Conservation (phyloP, 2,888 invertebrate genomes). For the Mythimna loreyi region DNA sequence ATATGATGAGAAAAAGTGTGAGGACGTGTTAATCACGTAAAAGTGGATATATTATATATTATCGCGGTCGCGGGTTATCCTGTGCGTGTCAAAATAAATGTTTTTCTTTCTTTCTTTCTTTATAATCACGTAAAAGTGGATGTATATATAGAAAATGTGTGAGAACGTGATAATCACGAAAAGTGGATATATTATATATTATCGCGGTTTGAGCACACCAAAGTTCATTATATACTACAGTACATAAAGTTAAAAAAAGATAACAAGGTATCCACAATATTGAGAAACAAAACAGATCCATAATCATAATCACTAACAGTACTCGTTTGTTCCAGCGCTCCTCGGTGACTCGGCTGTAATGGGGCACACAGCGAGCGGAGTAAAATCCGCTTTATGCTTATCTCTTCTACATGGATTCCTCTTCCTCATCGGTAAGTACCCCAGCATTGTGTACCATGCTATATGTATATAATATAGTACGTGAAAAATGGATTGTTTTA, state of each 20-base stretch:
- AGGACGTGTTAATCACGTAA: too few species aligned
- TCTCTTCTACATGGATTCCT: conserved; percentile 87
- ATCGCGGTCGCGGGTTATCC: too few species aligned
- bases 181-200: too few species aligned
- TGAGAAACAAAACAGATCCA: conserved; percentile 20
- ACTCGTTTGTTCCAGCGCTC: conserved; percentile 76
- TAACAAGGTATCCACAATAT: neutral
- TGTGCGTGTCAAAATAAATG: too few species aligned
- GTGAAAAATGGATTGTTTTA: conserved; percentile 43
- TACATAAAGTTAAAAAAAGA: neutral
- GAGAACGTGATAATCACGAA: too few species aligned
- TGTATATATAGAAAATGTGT: too few species aligned
- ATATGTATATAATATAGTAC: conserved; percentile 15
- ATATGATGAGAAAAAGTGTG: too few species aligned
- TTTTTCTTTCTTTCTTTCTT: too few species aligned
- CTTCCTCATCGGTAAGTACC: conserved; percentile 83
- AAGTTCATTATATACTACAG: too few species aligned
- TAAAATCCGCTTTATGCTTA: conserved; percentile 81
- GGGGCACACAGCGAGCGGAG: conserved; percentile 76
- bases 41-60: too few species aligned
- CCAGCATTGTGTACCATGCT: conserved; percentile 37
- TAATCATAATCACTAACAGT: conserved; percentile 61
- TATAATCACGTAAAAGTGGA: too few species aligned
- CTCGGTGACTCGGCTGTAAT: conserved; percentile 75
- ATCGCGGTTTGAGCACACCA: too few species aligned